These are phyloP conservation scores for Drosophila jambulina DNA, from an alignment of 1,140 invertebrate genomes.

Conservation along the genomic window DNA sequence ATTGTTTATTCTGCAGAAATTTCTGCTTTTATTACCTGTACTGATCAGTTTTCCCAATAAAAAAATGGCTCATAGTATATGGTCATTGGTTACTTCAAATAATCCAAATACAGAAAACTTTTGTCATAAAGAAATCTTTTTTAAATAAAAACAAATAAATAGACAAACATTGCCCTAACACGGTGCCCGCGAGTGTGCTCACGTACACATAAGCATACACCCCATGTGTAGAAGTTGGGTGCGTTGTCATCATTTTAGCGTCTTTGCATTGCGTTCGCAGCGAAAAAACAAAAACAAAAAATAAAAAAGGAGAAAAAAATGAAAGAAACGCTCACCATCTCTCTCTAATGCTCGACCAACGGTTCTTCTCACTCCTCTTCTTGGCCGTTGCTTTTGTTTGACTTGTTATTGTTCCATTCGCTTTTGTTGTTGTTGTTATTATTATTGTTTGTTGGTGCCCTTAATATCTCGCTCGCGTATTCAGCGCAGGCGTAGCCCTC, in stretches of 20 bases:
- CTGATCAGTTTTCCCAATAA: too few relatives aligned
- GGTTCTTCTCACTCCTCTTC: conserved; percentile 29
- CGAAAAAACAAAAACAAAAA: conserved; percentile 32
- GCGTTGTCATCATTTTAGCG: conserved; percentile 49
- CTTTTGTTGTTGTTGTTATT: conserved; percentile 4
- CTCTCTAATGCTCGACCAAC: conserved; percentile 43
- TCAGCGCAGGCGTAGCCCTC: conserved; percentile 51
- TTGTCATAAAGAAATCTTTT: too few relatives aligned
- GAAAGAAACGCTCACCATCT: conserved; percentile 17
- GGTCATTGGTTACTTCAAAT: neutral
- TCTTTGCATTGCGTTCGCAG: conserved; percentile 44
- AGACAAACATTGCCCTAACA: neutral
- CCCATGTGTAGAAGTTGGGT: conserved; percentile 25
- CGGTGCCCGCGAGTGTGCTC: conserved; percentile 8
- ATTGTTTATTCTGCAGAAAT: too few relatives aligned
- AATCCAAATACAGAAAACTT: neutral
- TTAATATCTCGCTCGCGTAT: conserved; percentile 45
- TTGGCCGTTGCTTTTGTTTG: conserved; percentile 23
- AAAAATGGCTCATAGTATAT: too few relatives aligned
- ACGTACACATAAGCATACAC: conserved; percentile 2
- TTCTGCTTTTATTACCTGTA: too few relatives aligned
- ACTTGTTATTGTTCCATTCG: conserved; percentile 32
- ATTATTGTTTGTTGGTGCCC: conserved; percentile 38
- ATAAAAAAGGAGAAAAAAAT: neutral
- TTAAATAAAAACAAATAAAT: neutral